A percentile compares a stretch with the other conserved stretches of the same genome.
Evolutionary conservation across 1,140 invertebrate species (phyloP).

Genomic region (Stenopsyche tienmushanensis): DNA sequence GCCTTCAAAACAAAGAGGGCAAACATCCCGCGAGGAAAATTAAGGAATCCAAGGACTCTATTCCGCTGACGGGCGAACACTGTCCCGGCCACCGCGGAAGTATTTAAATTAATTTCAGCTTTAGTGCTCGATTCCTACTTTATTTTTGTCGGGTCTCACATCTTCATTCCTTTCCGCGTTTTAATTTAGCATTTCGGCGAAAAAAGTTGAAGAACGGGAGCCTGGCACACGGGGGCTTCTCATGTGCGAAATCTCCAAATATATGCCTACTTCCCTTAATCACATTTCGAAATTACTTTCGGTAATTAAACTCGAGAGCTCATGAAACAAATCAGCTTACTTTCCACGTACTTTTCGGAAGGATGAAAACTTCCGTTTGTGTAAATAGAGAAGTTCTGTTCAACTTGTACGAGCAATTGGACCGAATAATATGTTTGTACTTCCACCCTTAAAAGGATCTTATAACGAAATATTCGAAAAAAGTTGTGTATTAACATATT

Average conservation of each 20-base stretch:
- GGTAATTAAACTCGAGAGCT: not conserved
- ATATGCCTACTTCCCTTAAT: not conserved
- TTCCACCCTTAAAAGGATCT: too few relatives aligned
- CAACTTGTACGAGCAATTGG: too few relatives aligned
- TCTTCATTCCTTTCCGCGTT: too few relatives aligned
- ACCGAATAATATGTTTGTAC: too few relatives aligned
- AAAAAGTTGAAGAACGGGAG: too few relatives aligned
- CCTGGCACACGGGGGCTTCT: too few relatives aligned
- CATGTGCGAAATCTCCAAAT: too few relatives aligned
- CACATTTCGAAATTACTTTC: too few relatives aligned
- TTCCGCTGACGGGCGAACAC: not conserved
- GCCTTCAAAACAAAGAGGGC: conserved; percentile 13
- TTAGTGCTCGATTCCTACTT: not conserved
- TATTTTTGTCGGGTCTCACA: too few relatives aligned
- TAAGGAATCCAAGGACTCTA: not conserved
- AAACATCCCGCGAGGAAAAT: conserved; percentile 2
- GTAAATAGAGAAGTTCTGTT: not conserved
- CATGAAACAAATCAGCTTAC: not conserved
- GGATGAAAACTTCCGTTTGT: not conserved
- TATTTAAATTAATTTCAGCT: not conserved
- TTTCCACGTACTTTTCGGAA: not conserved
- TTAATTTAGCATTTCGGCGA: too few relatives aligned
- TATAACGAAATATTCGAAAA: too few relatives aligned
- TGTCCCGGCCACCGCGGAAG: not conserved
- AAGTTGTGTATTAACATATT: too few relatives aligned